Percentiles rank a stretch among this genome's conserved stretches.
These are phyloP conservation scores for Rhadinocentrus ornatus DNA, from an alignment of 2,797 vertebrate species.

Conservation along the genomic window DNA sequence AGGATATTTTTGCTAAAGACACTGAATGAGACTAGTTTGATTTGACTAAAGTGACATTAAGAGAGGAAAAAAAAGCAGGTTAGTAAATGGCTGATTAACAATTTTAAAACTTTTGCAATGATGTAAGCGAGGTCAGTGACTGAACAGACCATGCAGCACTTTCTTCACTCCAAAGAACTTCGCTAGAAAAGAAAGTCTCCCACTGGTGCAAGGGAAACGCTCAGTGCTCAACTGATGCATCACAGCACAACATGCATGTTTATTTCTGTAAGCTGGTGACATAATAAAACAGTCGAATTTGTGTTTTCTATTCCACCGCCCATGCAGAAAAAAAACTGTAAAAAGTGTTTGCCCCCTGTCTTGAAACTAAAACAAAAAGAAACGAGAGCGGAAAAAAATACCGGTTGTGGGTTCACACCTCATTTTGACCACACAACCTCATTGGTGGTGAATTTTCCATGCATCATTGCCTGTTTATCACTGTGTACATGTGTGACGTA, in stretches of 20 bases:
- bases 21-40: not conserved
- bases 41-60: not conserved
- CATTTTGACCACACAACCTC: slow-evolving; percentile 22
- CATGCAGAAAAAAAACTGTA: not conserved
- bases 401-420: slow-evolving; percentile 10
- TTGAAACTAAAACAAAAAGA: not conserved
- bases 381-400: not conserved
- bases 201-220: slow-evolving; percentile 8
- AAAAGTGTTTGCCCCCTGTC: not conserved
- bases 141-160: not conserved
- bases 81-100: too few relatives aligned
- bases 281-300: not conserved
- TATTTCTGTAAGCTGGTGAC: not conserved
- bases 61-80: not conserved
- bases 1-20: too few relatives aligned
- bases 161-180: not conserved
- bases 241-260: not conserved
- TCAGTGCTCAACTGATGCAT: not conserved
- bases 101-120: not conserved
- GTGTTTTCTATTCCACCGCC: not conserved
- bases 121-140: not conserved
- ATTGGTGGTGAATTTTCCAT: slow-evolving; percentile 30
- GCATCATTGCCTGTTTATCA: not conserved
- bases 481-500: too few relatives aligned
- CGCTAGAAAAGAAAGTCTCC: not conserved